Base-by-base conservation (phyloP, 2,797 vertebrate species). In the Orestias chungarensis region DNA sequence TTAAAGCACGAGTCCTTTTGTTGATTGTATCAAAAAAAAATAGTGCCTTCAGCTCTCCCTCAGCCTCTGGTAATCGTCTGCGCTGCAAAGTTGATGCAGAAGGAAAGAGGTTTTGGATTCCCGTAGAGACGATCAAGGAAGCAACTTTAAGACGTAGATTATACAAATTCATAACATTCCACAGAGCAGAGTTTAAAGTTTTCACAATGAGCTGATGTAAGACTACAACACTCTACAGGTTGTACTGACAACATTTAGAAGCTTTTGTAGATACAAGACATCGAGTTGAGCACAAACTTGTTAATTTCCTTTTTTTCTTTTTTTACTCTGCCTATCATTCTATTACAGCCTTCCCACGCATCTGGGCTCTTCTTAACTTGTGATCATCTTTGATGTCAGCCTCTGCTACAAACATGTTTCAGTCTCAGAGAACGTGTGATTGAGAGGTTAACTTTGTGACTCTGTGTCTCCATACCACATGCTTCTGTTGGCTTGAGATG, bases 261-360 rank as follows among this genome's bases (percentile, higher is more conserved):
- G 72, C 64, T 68, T 75, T 64, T 73, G 76, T 74, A 68, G 49
- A 52, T 49, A 68, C 61, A 75, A 52, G 44, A 42, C 29, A 33
- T 18, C 47, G 44, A 65, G 44, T 40, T 9, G 20, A 74, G 68
- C 66, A 57, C 83, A 73, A 64, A 35, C 55, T 59, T 23, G 42
- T 73, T 11, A 71, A 64, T 1, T 57, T 61, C n/a, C n/a, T n/a
- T n/a, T n/a, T n/a, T 79, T 35, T 71, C 64, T 47, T 64, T 73
- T 79, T 82, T 25, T 69, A 74, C 78, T 81, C 75, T 77, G 88
- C 88, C 90, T 90, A 65, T 85, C 83, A 77, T 84, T 90, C 89
- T 85, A 82, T 55, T 35, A 84, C 71, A 88, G 89, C 91, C 90
- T 89, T 92, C 68, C 76, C 70, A 47, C 75, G 73, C 33, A 54